Evolutionary conservation across 1,140 invertebrate species (phyloP), one percentile per base, ranked within the genome.

Genomic region (Diplogasteroides magnus): DNA sequence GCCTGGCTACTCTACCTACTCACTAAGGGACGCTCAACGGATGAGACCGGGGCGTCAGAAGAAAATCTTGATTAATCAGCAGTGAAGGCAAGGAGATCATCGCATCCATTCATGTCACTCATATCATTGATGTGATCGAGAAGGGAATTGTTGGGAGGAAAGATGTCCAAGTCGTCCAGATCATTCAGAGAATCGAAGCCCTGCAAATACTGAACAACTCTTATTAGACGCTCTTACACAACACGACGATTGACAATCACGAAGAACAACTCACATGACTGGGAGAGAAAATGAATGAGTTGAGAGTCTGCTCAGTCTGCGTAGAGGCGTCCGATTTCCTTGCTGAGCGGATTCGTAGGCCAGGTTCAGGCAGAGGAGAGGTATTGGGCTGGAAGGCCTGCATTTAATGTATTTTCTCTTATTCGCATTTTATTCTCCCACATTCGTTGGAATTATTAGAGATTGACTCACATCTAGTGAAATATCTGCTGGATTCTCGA

Each of bases 401-500:
- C 23, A 25, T 13, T 60, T 28, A 23, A 13, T 23, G 27, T 6
- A 11, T 6, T 11, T 13, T 6, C 23, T 25, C 3, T 28, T 3
- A 60, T 60, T 28, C 59, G 3, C 3, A 25, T 25, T 60, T n/a
- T n/a, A n/a, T 60, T 11, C n/a, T 60, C 3, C 23, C 23, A 60
- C 6, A 60, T 11, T 60, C 27, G 3, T 13, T 11, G 13, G 59
- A 48, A 11, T 6, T 48, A 48, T 11, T 11, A 48, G 19, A 48
- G 37, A 48, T n/a, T n/a, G n/a, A 48, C 37, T 26, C 67, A 71
- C 69, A 61, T 78, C 70, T 2, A 78, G 66, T 61, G 31, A 69
- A 29, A 78, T 74, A 56, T 78, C 77, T 19, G 77, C 74, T 48
- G 77, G 77, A 64, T 77, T 77, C 61, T 78, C 77, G 56, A 76